Evolutionary conservation across 92 coral and sea anemone species (phyloP).

Genomic region (Porites divaricata): DNA sequence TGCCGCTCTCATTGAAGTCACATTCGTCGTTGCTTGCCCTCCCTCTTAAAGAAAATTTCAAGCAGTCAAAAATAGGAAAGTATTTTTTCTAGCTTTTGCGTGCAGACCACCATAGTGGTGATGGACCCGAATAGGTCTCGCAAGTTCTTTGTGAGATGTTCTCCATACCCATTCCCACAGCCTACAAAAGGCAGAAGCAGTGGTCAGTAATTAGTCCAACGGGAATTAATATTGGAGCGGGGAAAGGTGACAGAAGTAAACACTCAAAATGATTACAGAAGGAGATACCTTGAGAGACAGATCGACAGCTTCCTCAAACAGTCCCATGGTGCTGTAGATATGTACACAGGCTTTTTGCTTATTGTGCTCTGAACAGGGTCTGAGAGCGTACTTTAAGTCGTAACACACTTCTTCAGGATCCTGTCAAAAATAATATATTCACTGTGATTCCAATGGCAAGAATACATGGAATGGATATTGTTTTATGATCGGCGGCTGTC

Average conservation of each 20-base stretch:
- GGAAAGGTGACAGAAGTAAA: not conserved
- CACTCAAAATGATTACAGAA: not conserved
- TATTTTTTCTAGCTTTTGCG: no score
- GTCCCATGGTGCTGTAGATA: slow-evolving; percentile 96
- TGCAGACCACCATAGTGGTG: no score
- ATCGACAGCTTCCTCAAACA: slow-evolving; percentile 98
- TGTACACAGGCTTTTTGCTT: slow-evolving; percentile 94
- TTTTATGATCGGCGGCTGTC: not conserved
- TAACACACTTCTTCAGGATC: slow-evolving; percentile 82
- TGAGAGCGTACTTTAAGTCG: slow-evolving; percentile 92
- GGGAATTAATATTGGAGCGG: no score
- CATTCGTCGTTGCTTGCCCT: no score
- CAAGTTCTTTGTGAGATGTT: no score
- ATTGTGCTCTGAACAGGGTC: slow-evolving; percentile 93
- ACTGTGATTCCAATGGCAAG: not conserved
- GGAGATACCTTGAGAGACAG: slow-evolving; percentile 78
- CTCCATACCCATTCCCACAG: no score
- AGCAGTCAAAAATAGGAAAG: no score
- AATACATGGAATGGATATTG: not conserved
- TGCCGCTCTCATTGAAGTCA: no score
- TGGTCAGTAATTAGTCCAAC: not conserved
- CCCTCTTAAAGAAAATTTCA: no score
- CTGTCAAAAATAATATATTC: slow-evolving; percentile 32
- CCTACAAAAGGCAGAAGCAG: no score
- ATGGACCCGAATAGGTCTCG: no score